Percentiles rank a stretch among this genome's conserved stretches.
These are phyloP conservation scores for Pemphredon lugubris DNA, from an alignment of 2,888 invertebrate species.

Conservation along the genomic window DNA sequence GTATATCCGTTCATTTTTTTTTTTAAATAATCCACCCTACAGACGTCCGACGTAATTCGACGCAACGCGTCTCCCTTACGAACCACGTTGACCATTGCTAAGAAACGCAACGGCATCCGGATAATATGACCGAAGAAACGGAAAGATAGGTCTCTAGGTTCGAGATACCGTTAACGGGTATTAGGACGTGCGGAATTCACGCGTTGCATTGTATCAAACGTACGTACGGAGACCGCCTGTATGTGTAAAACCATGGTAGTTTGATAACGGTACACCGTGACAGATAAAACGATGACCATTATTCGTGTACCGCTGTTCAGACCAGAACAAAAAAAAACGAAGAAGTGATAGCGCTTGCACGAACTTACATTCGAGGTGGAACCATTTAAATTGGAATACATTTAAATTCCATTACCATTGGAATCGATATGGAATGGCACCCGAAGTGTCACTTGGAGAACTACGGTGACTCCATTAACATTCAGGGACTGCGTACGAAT, in stretches of 20 bases:
- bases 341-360: slow-evolving; percentile 25
- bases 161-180: slow-evolving; percentile 62
- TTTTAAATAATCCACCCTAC: neutral
- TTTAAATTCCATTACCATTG: neutral
- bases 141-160: slow-evolving; percentile 58
- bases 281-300: slow-evolving; percentile 42
- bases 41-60: neutral
- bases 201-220: slow-evolving; percentile 51
- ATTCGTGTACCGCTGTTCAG: slow-evolving; percentile 26
- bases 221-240: too few relatives aligned
- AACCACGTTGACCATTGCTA: neutral
- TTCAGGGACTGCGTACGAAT: too few relatives aligned
- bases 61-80: slow-evolving; percentile 6
- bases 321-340: slow-evolving; percentile 12
- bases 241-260: slow-evolving; percentile 46
- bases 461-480: too few relatives aligned
- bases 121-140: slow-evolving; percentile 32
- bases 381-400: neutral
- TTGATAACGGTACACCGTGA: slow-evolving; percentile 62
- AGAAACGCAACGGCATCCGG: neutral
- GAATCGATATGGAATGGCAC: neutral
- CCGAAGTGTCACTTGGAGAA: too few relatives aligned
- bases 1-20: too few relatives aligned
- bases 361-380: slow-evolving; percentile 1
- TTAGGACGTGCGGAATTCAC: slow-evolving; percentile 60